phyloP scores from a whole-genome alignment of 1,140 invertebrate species.

The Calycopis cecrops region DNA sequence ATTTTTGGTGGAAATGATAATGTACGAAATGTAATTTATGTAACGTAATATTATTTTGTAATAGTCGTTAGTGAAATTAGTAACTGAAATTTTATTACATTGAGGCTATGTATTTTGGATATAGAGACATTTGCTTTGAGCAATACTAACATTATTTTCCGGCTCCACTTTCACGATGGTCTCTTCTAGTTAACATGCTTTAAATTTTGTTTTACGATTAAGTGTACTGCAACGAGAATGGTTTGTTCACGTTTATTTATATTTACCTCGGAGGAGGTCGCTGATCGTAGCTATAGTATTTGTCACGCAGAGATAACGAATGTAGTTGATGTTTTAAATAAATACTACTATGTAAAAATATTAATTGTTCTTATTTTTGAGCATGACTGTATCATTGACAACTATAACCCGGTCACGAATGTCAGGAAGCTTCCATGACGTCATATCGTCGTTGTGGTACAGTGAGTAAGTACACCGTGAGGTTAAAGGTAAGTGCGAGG shows the following conservation, averaged over 20 bases:
- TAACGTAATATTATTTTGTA: constrained; percentile 7
- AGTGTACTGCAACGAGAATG: constrained; percentile 1
- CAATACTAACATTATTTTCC: constrained; percentile 12
- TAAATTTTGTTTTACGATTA: constrained; percentile 1
- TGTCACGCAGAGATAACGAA: constrained; percentile 35
- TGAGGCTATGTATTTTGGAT: not conserved
- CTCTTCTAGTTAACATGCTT: constrained; percentile 3
- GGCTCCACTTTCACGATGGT: constrained; percentile 3
- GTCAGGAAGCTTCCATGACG: too few relatives aligned
- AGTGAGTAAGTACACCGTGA: too few relatives aligned
- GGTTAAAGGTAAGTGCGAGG: too few relatives aligned
- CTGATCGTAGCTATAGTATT: constrained; percentile 29
- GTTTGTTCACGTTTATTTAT: constrained; percentile 9
- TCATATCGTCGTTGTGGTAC: too few relatives aligned
- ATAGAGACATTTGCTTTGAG: constrained; percentile 9
- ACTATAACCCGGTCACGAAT: too few relatives aligned
- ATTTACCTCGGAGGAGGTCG: constrained; percentile 13
- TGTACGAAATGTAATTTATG: constrained; percentile 14
- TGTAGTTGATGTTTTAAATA: constrained; percentile 56
- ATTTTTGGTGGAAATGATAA: constrained; percentile 3
- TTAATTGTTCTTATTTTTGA: too few relatives aligned
- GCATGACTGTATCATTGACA: too few relatives aligned
- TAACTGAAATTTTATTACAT: not conserved
- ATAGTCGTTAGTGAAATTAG: constrained; percentile 44
- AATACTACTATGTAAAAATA: constrained; percentile 33